Percentiles rank a stretch among this genome's conserved stretches.
phyloP scores from a whole-genome alignment of 2,797 vertebrate genomes.

The Parotocinclus haroldoi region DNA sequence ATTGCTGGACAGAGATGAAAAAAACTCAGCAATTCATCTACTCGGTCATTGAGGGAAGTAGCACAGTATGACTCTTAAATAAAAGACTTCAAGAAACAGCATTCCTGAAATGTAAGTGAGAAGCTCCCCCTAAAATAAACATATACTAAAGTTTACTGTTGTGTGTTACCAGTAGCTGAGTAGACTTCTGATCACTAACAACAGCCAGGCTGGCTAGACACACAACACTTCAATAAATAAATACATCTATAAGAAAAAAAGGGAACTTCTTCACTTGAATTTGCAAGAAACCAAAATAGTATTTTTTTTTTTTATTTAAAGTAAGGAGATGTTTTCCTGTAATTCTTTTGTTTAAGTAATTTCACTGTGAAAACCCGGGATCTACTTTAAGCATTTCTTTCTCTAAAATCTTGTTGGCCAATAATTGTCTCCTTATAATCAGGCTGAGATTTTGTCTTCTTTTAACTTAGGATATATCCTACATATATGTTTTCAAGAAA shows the following conservation, averaged over 20 bases:
- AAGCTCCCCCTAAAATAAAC: conserved; percentile 15
- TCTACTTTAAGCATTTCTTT: conserved; percentile 62
- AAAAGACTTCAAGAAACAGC: conserved; percentile 17
- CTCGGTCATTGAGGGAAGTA: conserved; percentile 3
- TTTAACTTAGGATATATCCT: conserved; percentile 11
- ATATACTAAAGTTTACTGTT: conserved; percentile 9
- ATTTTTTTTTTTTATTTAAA: no score
- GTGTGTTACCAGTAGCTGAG: conserved; percentile 7
- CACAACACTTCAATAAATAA: no score
- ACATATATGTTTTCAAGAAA: neutral
- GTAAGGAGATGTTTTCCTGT: no score
- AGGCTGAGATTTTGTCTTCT: conserved; percentile 47
- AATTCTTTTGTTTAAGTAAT: neutral
- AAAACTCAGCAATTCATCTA: conserved; percentile 38
- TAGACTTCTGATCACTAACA: conserved; percentile 21
- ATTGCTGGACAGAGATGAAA: conserved; percentile 38
- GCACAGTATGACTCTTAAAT: conserved; percentile 7
- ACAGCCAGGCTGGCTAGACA: neutral
- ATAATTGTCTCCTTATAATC: conserved; percentile 45
- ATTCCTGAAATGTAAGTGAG: conserved; percentile 19
- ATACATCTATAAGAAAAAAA: no score
- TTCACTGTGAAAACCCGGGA: conserved; percentile 51
- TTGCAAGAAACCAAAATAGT: no score
- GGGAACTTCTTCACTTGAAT: no score
- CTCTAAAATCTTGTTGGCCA: conserved; percentile 68